These are phyloP conservation scores for Polydesmus complanatus DNA, from an alignment of 2,888 invertebrate genomes.

Conservation along the genomic window DNA sequence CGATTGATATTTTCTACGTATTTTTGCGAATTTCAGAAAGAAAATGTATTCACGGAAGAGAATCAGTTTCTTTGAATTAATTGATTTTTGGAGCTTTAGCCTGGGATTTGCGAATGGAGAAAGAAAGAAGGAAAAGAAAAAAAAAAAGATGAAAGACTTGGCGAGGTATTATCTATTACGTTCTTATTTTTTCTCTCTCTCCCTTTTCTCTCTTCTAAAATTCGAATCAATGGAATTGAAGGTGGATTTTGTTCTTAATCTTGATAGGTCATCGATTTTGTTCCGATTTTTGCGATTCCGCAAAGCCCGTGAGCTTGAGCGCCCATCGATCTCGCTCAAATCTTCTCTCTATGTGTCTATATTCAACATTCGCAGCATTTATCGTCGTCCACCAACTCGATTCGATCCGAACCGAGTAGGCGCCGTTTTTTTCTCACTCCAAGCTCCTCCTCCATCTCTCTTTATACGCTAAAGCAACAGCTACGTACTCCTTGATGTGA, in stretches of 20 bases:
- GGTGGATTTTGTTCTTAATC: not conserved
- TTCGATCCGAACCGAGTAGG: too few relatives aligned
- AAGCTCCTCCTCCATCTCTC: not conserved
- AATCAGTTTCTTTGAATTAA: not conserved
- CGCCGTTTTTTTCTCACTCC: not conserved
- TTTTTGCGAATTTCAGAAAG: too few relatives aligned
- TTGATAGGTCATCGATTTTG: not conserved
- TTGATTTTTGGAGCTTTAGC: not conserved
- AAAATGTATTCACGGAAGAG: too few relatives aligned
- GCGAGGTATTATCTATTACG: not conserved
- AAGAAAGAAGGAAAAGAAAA: too few relatives aligned
- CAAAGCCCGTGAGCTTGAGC: not conserved
- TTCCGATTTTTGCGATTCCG: not conserved
- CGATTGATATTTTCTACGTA: too few relatives aligned
- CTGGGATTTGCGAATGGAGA: not conserved
- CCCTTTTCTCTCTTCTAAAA: not conserved
- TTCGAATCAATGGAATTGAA: not conserved
- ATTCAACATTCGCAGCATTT: not conserved
- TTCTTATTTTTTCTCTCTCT: not conserved
- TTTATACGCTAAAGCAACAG: not conserved
- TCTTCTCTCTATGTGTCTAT: not conserved
- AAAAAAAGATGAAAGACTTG: not conserved
- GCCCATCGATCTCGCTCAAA: not conserved
- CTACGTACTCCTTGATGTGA: not conserved
- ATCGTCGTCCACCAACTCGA: not conserved